A percentile compares a stretch with the other conserved stretches of the same genome.
Conservation (phyloP, 2,797 vertebrate genomes). For the Eurystomus glaucurus region DNA sequence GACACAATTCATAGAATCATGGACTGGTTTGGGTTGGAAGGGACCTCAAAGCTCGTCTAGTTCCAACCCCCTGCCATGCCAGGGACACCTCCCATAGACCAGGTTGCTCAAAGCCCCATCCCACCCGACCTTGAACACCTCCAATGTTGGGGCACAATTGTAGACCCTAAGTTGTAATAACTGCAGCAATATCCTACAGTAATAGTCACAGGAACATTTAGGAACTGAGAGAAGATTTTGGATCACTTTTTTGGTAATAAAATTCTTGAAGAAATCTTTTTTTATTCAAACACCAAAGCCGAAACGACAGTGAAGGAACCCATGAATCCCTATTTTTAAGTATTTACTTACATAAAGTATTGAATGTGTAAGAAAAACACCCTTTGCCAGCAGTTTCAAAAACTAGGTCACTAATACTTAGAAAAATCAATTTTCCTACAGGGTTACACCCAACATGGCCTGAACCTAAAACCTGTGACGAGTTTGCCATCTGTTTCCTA, state of each 20-base stretch:
- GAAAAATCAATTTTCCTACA: not conserved
- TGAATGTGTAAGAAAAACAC: not conserved
- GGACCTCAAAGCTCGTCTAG: too few relatives aligned
- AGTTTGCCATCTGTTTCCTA: slow-evolving; percentile 18
- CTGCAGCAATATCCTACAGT: not conserved
- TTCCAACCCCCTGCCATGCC: too few relatives aligned
- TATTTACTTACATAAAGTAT: not conserved
- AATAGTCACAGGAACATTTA: not conserved
- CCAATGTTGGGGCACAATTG: not conserved
- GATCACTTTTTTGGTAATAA: accelerated
- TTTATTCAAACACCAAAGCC: not conserved
- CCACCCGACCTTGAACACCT: too few relatives aligned
- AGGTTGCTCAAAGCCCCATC: too few relatives aligned
- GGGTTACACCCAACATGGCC: not conserved
- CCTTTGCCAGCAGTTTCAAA: not conserved
- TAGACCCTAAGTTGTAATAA: not conserved
- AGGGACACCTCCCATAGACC: too few relatives aligned
- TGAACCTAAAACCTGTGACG: not conserved
- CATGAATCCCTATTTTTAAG: not conserved
- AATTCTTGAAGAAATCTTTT: not conserved
- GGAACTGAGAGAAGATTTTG: not conserved
- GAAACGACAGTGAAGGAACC: not conserved
- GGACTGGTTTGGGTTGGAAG: too few relatives aligned
- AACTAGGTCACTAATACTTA: not conserved
- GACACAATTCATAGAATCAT: not conserved